A percentile compares a stretch with the other conserved stretches of the same genome.
These are phyloP conservation scores for Danionella cerebrum DNA, from an alignment of 2,113 vertebrate species.

Conservation along the genomic window DNA sequence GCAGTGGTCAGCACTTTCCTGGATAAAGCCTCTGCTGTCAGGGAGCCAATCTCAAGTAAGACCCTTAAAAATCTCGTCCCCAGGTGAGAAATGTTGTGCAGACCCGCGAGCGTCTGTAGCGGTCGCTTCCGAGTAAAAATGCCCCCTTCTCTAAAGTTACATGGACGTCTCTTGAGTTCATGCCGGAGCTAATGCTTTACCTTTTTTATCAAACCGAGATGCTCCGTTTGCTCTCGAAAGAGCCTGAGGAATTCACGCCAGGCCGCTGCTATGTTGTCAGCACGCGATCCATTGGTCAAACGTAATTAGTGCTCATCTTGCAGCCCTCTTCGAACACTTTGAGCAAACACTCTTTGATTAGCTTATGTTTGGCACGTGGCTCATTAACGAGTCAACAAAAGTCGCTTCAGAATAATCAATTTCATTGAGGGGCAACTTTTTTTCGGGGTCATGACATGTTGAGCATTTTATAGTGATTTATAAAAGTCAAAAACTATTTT, in stretches of 20 bases:
- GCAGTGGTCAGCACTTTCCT: background rate
- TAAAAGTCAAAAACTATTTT: too few relatives aligned
- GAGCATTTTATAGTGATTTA: too few relatives aligned
- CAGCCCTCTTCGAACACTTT: background rate
- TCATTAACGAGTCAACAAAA: background rate
- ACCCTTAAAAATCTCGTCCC: slow-evolving; percentile 18
- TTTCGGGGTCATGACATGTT: too few relatives aligned
- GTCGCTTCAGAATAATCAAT: background rate
- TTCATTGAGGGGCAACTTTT: too few relatives aligned
- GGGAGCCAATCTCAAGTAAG: background rate
- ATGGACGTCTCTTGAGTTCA: background rate
- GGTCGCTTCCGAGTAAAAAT: background rate
- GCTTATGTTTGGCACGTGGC: background rate
- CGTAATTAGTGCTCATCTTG: background rate
- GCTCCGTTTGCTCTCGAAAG: background rate
- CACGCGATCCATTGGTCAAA: background rate
- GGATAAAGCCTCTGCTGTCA: background rate
- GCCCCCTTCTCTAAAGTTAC: background rate
- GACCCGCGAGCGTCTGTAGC: background rate
- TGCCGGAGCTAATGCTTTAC: background rate
- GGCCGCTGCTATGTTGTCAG: background rate
- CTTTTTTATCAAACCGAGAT: background rate
- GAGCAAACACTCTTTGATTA: background rate
- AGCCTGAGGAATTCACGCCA: background rate
- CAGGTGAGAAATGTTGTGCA: slow-evolving; percentile 28